phyloP scores from a whole-genome alignment of 2,888 invertebrate genomes.

The Eumacrocentrus americanus region DNA sequence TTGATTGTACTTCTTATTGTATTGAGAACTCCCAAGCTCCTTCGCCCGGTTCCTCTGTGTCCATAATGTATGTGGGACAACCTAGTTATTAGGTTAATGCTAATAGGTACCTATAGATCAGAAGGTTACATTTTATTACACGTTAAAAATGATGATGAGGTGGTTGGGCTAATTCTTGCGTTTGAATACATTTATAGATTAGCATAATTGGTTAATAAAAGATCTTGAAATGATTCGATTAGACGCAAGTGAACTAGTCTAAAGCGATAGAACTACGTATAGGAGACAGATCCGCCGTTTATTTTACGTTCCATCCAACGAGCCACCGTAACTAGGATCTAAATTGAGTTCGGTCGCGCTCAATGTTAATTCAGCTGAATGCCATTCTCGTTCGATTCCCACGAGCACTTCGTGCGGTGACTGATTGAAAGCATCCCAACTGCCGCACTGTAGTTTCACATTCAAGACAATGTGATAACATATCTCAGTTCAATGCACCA shows the following conservation, averaged over 20 bases:
- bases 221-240: neutral
- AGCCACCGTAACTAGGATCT: conserved; percentile 34
- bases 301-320: conserved; percentile 20
- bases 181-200: neutral
- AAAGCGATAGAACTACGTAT: conserved; percentile 7
- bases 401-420: neutral
- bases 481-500: neutral
- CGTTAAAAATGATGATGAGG: too few relatives aligned
- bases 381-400: conserved; percentile 20
- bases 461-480: neutral
- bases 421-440: neutral
- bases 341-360: conserved; percentile 36
- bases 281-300: conserved; percentile 10
- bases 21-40: too few relatives aligned
- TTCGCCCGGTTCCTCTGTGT: too few relatives aligned
- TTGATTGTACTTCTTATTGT: too few relatives aligned
- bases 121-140: too few relatives aligned
- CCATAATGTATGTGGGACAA: too few relatives aligned
- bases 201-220: neutral
- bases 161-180: too few relatives aligned
- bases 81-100: too few relatives aligned
- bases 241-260: neutral
- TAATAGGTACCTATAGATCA: too few relatives aligned
- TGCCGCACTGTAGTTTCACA: neutral
- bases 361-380: conserved; percentile 28